Conservation (phyloP, 1,140 invertebrate species). For the Leptonema lineaticorne region DNA sequence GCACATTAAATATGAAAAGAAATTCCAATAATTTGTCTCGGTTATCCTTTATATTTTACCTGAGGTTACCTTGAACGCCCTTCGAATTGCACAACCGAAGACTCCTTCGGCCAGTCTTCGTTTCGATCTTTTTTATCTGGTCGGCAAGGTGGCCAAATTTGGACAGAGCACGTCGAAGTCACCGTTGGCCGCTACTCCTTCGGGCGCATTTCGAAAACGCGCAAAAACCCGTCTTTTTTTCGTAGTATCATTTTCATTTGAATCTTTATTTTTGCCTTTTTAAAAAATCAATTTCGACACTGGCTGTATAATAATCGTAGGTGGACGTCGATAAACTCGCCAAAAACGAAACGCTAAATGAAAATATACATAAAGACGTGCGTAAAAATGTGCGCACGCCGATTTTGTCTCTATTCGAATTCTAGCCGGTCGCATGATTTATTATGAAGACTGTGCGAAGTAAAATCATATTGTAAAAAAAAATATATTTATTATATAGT, state of each 20-base stretch:
- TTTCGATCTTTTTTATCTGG: constrained; percentile 2
- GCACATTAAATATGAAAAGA: no score
- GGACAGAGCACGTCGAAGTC: no score
- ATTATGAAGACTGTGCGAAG: background rate
- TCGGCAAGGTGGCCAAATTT: background rate
- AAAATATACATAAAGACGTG: no score
- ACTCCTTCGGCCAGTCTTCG: constrained; percentile 5
- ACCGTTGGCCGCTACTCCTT: background rate
- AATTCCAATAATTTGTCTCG: background rate
- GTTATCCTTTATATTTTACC: constrained; percentile 9
- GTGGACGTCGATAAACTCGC: no score
- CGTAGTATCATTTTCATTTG: no score
- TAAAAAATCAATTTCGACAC: no score
- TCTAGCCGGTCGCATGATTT: background rate
- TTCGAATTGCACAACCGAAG: no score
- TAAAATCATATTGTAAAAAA: background rate
- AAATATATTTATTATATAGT: background rate
- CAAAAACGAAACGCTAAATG: no score
- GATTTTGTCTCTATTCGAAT: no score
- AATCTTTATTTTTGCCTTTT: no score
- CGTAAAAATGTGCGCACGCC: no score
- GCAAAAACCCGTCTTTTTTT: background rate
- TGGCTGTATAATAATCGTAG: no score
- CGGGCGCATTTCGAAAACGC: background rate
- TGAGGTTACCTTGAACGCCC: constrained; percentile 24